phyloP scores from a whole-genome alignment of 1,140 invertebrate species.

The Medauroidea extradentata region DNA sequence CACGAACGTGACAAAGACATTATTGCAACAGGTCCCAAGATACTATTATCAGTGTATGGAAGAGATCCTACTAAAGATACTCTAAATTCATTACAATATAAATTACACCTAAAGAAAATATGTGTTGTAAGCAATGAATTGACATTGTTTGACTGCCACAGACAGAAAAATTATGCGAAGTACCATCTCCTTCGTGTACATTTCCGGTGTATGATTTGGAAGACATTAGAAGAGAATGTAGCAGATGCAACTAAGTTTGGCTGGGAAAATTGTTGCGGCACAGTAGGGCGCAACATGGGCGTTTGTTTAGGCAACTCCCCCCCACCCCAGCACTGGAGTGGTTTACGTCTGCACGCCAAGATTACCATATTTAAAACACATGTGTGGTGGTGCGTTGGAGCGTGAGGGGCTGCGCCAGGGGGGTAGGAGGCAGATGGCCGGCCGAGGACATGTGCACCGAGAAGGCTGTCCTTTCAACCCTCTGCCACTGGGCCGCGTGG shows the following conservation, averaged over 20 bases:
- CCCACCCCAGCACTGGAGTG: too few species aligned
- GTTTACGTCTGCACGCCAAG: too few species aligned
- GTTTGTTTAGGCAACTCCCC: too few species aligned
- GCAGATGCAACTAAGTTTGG: neutral
- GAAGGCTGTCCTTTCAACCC: too few species aligned
- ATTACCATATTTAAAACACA: too few species aligned
- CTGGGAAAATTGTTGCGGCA: too few species aligned
- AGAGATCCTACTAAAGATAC: neutral
- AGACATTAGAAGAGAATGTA: neutral
- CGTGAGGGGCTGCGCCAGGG: too few species aligned
- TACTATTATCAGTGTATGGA: conserved; percentile 4
- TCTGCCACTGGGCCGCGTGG: too few species aligned
- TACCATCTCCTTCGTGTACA: conserved; percentile 20
- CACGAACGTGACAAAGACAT: neutral
- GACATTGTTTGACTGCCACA: conserved; percentile 16
- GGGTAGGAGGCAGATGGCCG: too few species aligned
- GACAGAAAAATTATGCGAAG: conserved; percentile 20
- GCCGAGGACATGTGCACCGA: too few species aligned
- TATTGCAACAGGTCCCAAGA: neutral
- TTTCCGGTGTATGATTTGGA: conserved; percentile 15
- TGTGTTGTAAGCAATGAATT: conserved; percentile 11
- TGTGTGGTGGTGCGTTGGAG: too few species aligned
- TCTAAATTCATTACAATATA: neutral
- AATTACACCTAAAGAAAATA: conserved; percentile 7
- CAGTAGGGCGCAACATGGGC: too few species aligned